Evolutionary conservation across 2,888 invertebrate species (phyloP).

Genomic region (Nasonia oneida): DNA sequence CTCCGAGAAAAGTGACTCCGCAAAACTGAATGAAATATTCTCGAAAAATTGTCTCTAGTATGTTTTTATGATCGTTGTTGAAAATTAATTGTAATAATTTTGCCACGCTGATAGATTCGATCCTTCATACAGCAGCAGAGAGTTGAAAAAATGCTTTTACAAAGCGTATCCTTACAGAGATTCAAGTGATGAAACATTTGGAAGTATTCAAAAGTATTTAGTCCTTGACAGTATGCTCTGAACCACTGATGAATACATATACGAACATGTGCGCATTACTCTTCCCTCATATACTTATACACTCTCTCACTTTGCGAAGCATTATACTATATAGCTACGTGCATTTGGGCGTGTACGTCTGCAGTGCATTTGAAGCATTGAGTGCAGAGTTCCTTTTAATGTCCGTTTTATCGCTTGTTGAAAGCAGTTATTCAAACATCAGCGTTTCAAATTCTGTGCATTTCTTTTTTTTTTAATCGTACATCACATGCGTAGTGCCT

Average conservation of each 20-base stretch:
- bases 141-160: not conserved
- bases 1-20: not conserved
- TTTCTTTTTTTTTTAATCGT: not conserved
- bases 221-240: not conserved
- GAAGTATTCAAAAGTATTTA: not conserved
- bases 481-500: not conserved
- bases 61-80: not conserved
- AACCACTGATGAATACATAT: constrained; percentile 10
- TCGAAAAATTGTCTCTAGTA: not conserved
- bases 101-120: not conserved
- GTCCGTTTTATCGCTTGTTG: not conserved
- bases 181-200: too few species aligned
- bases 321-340: not conserved
- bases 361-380: constrained; percentile 1
- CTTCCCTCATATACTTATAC: not conserved
- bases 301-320: constrained; percentile 9
- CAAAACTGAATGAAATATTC: not conserved
- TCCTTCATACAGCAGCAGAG: not conserved
- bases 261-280: constrained; percentile 14
- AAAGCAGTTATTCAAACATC: not conserved
- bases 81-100: not conserved
- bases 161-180: not conserved
- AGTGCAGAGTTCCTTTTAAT: constrained; percentile 3
- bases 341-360: constrained; percentile 14
- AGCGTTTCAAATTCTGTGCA: not conserved